A percentile compares a stretch with the other conserved stretches of the same genome.
phyloP scores from a whole-genome alignment of 2,113 vertebrate species.

The Oryctolagus cuniculus region DNA sequence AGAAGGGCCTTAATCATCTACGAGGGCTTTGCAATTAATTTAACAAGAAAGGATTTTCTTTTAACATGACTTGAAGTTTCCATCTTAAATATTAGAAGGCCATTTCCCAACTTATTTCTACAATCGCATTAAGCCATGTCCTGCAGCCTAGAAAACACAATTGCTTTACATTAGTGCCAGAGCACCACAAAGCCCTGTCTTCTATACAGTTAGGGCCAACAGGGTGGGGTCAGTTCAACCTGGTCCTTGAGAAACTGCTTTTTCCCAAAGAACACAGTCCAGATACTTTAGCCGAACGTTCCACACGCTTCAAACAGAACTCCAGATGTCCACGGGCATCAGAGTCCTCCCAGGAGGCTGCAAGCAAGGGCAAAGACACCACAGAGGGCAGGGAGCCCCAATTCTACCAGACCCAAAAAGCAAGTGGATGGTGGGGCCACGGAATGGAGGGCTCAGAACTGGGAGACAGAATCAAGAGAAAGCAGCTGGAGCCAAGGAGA shows the following conservation, averaged over 20 bases:
- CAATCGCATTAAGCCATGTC: background rate
- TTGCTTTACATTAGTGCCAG: background rate
- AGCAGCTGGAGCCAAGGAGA: background rate
- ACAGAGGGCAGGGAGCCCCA: background rate
- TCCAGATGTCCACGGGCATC: background rate
- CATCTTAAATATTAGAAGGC: conserved; percentile 36
- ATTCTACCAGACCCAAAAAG: background rate
- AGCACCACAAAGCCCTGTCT: background rate
- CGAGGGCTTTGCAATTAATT: conserved; percentile 48
- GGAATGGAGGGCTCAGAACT: background rate
- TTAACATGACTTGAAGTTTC: conserved; percentile 58
- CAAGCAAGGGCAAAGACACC: background rate
- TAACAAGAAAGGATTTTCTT: conserved; percentile 58
- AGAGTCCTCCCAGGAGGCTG: background rate
- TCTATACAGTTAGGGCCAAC: background rate
- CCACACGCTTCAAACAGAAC: background rate
- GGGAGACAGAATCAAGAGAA: background rate
- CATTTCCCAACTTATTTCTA: background rate
- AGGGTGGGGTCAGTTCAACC: background rate
- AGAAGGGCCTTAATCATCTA: conserved; percentile 4
- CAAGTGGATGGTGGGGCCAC: background rate
- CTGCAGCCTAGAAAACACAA: background rate
- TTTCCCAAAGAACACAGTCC: background rate
- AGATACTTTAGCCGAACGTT: background rate
- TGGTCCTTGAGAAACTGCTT: background rate